A percentile compares a stretch with the other conserved stretches of the same genome.
Evolutionary conservation across 2,113 vertebrate species (phyloP).

Genomic region (Trichomycterus rosablanca): DNA sequence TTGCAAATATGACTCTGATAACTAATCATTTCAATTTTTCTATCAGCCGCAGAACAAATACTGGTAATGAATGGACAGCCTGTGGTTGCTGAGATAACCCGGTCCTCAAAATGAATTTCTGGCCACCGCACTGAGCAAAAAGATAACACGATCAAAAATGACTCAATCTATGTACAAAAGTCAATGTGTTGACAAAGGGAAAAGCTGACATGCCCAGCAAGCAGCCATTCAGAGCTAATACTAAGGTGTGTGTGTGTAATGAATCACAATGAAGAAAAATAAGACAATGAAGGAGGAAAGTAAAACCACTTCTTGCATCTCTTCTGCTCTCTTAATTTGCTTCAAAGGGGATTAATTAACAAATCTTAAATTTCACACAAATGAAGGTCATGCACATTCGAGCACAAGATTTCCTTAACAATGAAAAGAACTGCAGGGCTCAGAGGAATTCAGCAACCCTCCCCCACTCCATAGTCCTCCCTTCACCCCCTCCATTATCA

Average conservation of each 20-base stretch:
- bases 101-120: constrained; percentile 23
- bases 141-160: constrained; percentile 24
- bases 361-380: constrained; percentile 48
- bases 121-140: neutral
- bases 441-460: constrained; percentile 73
- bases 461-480: constrained; percentile 58
- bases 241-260: constrained; percentile 13
- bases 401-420: constrained; percentile 76
- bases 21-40: constrained; percentile 20
- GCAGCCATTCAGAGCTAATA: constrained; percentile 67
- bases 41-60: constrained; percentile 16
- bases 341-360: constrained; percentile 50
- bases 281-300: constrained; percentile 50
- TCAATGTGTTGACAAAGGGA: constrained; percentile 16
- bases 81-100: constrained; percentile 27
- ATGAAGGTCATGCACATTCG: constrained; percentile 65
- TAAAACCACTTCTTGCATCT: constrained; percentile 49
- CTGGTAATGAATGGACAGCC: constrained; percentile 25
- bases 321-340: constrained; percentile 42
- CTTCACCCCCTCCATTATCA: constrained; percentile 66
- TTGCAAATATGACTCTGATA: constrained; percentile 21
- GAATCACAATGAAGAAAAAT: constrained; percentile 54
- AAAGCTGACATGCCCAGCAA: constrained; percentile 50
- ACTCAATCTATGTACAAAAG: constrained; percentile 33
- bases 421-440: constrained; percentile 77